Percentiles rank a stretch among this genome's conserved stretches.
Conservation (phyloP, 2,888 invertebrate species). For the Lamellibrachia columna region DNA sequence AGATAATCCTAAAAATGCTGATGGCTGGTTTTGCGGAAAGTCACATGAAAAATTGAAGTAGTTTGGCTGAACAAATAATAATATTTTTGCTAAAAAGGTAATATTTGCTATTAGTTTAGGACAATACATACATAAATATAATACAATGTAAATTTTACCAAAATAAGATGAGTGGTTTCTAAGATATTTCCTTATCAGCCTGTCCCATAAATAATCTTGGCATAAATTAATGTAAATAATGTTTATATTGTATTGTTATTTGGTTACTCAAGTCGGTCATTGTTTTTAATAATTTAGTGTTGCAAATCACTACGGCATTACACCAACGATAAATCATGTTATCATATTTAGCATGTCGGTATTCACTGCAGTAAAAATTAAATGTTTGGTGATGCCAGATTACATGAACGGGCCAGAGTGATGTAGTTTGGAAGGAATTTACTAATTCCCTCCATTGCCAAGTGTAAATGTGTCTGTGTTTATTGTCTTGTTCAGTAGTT, state of each 20-base stretch:
- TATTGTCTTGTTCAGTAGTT: background rate
- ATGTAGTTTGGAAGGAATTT: background rate
- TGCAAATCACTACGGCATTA: background rate
- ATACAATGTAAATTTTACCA: too few species aligned
- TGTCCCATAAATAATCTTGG: too few species aligned
- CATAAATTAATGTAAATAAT: background rate
- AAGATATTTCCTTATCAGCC: too few species aligned
- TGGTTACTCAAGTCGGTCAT: background rate
- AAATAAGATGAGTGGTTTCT: too few species aligned
- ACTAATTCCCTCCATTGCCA: background rate
- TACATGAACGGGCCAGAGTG: background rate
- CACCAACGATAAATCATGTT: background rate
- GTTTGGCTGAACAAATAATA: too few species aligned
- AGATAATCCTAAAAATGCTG: too few species aligned
- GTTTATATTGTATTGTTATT: background rate
- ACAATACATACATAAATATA: too few species aligned
- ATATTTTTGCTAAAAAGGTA: too few species aligned
- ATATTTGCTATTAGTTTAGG: too few species aligned
- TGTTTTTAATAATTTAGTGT: background rate
- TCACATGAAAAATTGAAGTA: too few species aligned
- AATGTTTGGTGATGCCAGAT: background rate
- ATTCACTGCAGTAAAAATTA: background rate
- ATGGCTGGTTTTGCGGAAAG: too few species aligned
- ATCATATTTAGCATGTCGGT: background rate
- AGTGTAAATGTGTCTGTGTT: background rate